phyloP scores from a whole-genome alignment of 2,113 vertebrate genomes.

The Coptodon rendalli region DNA sequence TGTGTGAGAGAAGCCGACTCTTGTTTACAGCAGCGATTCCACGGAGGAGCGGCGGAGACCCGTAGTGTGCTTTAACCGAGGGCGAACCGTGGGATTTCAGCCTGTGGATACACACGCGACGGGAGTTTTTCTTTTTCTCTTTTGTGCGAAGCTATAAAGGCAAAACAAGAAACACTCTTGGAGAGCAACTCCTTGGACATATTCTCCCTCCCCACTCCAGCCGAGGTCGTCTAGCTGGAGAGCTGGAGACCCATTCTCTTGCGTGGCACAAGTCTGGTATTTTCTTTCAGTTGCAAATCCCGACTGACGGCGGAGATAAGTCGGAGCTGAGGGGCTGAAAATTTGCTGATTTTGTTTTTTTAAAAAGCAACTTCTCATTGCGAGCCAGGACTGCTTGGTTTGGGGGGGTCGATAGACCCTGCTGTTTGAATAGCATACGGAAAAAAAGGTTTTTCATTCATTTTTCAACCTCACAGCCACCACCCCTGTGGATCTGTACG shows the following conservation, averaged over 20 bases:
- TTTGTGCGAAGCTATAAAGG: not conserved
- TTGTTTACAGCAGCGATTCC: slow-evolving; percentile 79
- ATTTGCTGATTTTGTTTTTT: not conserved
- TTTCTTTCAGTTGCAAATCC: slow-evolving; percentile 61
- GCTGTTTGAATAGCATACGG: slow-evolving; percentile 30
- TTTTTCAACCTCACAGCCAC: slow-evolving; percentile 56
- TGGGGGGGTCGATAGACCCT: not conserved
- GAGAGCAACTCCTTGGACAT: slow-evolving; percentile 24
- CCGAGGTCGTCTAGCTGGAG: slow-evolving; percentile 51
- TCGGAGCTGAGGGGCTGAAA: slow-evolving; percentile 21
- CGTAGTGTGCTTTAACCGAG: slow-evolving; percentile 33
- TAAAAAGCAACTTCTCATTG: slow-evolving; percentile 32
- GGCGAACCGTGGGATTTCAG: slow-evolving; percentile 34
- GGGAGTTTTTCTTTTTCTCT: not conserved
- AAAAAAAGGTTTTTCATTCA: slow-evolving; percentile 66
- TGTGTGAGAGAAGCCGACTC: slow-evolving; percentile 66
- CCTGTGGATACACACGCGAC: slow-evolving; percentile 1
- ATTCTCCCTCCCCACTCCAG: slow-evolving; percentile 30
- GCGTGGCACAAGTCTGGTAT: slow-evolving; percentile 66
- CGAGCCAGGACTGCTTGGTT: slow-evolving; percentile 34
- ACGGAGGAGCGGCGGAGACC: slow-evolving; percentile 53
- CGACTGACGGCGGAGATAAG: slow-evolving; percentile 35
- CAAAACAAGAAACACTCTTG: not conserved
- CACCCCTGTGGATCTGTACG: slow-evolving; percentile 58
- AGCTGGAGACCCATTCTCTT: slow-evolving; percentile 54